A percentile compares a stretch with the other conserved stretches of the same genome.
phyloP scores from a whole-genome alignment of 2,797 vertebrate species.

The Xiphophorus birchmanni region DNA sequence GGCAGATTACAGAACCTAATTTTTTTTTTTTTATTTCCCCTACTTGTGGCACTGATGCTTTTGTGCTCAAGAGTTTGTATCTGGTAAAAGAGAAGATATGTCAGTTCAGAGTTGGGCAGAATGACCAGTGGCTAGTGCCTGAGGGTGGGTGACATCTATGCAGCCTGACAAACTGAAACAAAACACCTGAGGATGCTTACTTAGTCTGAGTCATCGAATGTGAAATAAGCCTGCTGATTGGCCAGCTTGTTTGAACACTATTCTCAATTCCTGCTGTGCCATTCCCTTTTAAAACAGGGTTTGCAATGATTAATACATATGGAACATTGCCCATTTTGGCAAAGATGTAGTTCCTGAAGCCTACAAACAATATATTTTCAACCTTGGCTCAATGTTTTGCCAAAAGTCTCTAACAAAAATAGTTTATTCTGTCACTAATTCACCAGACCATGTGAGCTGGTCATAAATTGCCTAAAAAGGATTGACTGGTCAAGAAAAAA shows the following conservation, averaged over 20 bases:
- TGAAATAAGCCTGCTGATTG: neutral
- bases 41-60: conserved; percentile 3
- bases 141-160: conserved; percentile 46
- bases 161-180: conserved; percentile 37
- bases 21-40: neutral
- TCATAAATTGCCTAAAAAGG: neutral
- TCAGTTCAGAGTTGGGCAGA: conserved; percentile 37
- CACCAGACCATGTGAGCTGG: neutral
- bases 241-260: neutral
- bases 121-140: conserved; percentile 53
- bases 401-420: neutral
- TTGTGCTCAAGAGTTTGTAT: conserved; percentile 9
- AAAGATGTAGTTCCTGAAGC: neutral
- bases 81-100: conserved; percentile 29
- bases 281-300: neutral
- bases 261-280: neutral
- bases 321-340: neutral
- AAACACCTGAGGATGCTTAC: conserved; percentile 41
- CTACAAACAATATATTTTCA: neutral
- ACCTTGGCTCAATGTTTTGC: neutral
- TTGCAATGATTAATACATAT: neutral
- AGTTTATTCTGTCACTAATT: neutral
- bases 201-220: neutral
- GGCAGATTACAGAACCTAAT: conserved; percentile 35
- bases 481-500: neutral